Conservation (phyloP, 2,113 vertebrate species). For the Puntigrus tetrazona region DNA sequence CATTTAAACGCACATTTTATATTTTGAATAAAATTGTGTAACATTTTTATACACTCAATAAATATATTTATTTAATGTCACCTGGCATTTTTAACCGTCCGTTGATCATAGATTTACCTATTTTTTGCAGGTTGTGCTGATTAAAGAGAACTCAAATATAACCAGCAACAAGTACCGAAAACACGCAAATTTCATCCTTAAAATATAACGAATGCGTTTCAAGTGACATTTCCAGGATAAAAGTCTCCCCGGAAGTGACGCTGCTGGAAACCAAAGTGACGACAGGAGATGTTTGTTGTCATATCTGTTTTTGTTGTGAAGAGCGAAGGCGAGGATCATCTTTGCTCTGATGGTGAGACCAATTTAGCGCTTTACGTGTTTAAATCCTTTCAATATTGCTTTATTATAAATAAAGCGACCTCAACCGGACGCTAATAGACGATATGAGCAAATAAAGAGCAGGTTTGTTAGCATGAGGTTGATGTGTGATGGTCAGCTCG, state of each 20-base stretch:
- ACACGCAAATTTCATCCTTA: not conserved
- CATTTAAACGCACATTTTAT: not conserved
- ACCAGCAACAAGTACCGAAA: not conserved
- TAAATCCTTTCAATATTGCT: not conserved
- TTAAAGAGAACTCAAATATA: not conserved
- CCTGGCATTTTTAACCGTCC: too few species aligned
- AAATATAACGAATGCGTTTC: not conserved
- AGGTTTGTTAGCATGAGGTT: not conserved
- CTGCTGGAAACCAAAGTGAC: conserved; percentile 17
- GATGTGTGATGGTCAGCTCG: not conserved
- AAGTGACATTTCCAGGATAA: not conserved
- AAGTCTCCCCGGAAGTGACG: conserved; percentile 62
- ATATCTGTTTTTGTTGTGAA: conserved; percentile 73
- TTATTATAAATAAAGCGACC: not conserved
- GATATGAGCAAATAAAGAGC: not conserved
- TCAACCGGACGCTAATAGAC: not conserved
- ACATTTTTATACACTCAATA: too few species aligned
- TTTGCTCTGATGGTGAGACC: conserved; percentile 23
- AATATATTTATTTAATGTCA: too few species aligned
- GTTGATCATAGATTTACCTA: not conserved
- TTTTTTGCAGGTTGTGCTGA: not conserved
- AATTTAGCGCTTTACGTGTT: not conserved
- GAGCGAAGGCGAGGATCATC: conserved; percentile 62
- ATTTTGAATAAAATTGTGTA: too few species aligned
- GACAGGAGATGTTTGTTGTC: conserved; percentile 73